phyloP scores from a whole-genome alignment of 2,888 invertebrate genomes.

The Mesoligia furuncula region DNA sequence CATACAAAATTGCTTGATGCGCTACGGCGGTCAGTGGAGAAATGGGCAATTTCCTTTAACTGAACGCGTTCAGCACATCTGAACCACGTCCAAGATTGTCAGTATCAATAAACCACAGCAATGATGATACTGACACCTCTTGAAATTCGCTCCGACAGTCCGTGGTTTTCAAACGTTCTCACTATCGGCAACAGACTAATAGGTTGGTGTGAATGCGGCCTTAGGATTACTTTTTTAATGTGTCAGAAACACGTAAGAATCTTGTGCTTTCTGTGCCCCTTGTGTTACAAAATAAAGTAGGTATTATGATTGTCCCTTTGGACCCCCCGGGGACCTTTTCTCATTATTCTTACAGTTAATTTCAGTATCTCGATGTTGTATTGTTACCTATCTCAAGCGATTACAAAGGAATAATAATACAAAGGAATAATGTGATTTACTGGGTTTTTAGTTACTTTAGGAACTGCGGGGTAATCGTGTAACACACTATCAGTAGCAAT shows the following conservation, averaged over 20 bases:
- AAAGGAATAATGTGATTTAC: conserved; percentile 11
- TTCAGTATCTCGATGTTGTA: conserved; percentile 25
- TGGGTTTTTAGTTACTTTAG: neutral
- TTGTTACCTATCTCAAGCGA: conserved; percentile 29
- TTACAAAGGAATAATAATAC: conserved; percentile 25
- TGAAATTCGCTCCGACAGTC: no score
- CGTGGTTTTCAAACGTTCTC: neutral
- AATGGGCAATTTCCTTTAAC: no score
- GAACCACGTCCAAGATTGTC: no score
- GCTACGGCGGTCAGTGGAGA: no score
- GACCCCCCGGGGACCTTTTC: conserved; percentile 11
- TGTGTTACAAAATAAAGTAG: conserved; percentile 13
- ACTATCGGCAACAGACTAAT: neutral
- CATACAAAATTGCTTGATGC: no score
- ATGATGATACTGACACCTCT: neutral
- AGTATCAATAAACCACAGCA: no score
- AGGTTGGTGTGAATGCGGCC: neutral
- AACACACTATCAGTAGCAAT: no score
- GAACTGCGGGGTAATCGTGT: no score
- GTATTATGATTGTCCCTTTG: conserved; percentile 23
- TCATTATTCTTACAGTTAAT: conserved; percentile 30
- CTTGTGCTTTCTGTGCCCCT: conserved; percentile 1
- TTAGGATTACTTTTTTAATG: conserved; percentile 25
- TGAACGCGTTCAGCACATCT: no score
- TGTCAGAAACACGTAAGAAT: conserved; percentile 35